phyloP scores from a whole-genome alignment of 2,113 vertebrate species.

The Hyaena hyaena region DNA sequence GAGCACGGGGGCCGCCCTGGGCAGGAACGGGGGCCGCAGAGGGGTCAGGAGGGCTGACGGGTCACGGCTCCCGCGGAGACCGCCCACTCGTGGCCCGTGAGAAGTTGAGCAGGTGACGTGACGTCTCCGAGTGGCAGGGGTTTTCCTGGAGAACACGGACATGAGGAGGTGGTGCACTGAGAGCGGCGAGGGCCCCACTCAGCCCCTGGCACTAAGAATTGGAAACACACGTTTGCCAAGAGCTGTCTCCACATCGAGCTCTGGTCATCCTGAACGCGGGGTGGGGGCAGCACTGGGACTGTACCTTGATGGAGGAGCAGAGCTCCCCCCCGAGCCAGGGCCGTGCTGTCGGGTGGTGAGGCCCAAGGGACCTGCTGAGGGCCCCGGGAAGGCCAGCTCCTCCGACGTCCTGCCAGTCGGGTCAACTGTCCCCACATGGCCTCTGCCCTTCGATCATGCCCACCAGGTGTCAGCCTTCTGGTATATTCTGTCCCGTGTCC shows the following conservation, averaged over 20 bases:
- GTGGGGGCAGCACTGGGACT: fast-evolving
- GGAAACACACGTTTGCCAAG: no score
- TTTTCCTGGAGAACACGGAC: not conserved
- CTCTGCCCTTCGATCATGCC: not conserved
- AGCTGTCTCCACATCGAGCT: no score
- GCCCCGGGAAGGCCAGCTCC: not conserved
- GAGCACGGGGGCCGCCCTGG: not conserved
- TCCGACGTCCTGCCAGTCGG: not conserved
- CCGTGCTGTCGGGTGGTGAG: not conserved
- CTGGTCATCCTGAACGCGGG: no score
- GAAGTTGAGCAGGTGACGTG: not conserved
- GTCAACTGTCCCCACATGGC: not conserved
- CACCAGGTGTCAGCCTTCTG: not conserved
- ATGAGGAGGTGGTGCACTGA: not conserved
- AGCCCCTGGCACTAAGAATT: not conserved
- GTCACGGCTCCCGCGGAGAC: not conserved
- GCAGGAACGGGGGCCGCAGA: not conserved
- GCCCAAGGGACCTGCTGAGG: no score
- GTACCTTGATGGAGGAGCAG: not conserved
- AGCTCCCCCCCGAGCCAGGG: not conserved
- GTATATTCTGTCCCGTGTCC: fast-evolving
- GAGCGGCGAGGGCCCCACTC: not conserved
- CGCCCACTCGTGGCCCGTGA: not conserved
- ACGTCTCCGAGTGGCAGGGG: not conserved
- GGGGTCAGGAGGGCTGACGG: not conserved